Evolutionary conservation across 2,797 vertebrate species (phyloP), one percentile per base, ranked within the genome.

Genomic region (Hypotaenidia philippensis): DNA sequence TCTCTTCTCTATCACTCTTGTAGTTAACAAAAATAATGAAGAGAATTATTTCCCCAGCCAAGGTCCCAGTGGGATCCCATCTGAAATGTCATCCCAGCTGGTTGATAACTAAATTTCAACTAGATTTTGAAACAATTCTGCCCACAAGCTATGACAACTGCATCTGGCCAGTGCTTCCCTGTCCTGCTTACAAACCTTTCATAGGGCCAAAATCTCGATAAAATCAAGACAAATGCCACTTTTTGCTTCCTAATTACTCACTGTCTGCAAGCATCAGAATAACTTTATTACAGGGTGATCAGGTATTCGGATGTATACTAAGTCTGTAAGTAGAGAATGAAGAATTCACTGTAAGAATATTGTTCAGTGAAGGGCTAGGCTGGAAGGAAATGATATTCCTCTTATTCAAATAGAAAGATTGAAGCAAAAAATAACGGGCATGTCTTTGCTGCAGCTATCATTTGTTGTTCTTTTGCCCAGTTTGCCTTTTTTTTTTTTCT

Each of bases 21-120:
- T 53, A 53, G 20, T 68, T 93, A 80, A 79, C 11, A 89, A 92
- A 92, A 89, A 57, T 84, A 87, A 85, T 47, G 75, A 87, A 64
- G 55, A 87, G 6, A 70, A 64, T 71, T 64, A 76, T 89, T 93
- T 91, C 32, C 20, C 75, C 83, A 80, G 21, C 27, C 0, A 5
- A 77, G 16, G 13, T 83, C 36, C 52, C 68, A 70, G 52, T 74
- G 40, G 56, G 44, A 77, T 76, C 44, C 31, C n/a, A 45, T 77
- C 56, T 74, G 75, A 91, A 93, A 91, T 72, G 32, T 87, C 56
- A 82, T 59, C 32, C 27, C 19, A 66, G 87, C 18, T 83, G 27
- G 15, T 21, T 80, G 78, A 65, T 79, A 92, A 44, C 17, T 60
- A 49, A 9, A 70, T 89, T 89, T 90, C 22, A 83, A 87, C 59